Evolutionary conservation across 2,113 vertebrate species (phyloP).

Genomic region (Pristiophorus japonicus): DNA sequence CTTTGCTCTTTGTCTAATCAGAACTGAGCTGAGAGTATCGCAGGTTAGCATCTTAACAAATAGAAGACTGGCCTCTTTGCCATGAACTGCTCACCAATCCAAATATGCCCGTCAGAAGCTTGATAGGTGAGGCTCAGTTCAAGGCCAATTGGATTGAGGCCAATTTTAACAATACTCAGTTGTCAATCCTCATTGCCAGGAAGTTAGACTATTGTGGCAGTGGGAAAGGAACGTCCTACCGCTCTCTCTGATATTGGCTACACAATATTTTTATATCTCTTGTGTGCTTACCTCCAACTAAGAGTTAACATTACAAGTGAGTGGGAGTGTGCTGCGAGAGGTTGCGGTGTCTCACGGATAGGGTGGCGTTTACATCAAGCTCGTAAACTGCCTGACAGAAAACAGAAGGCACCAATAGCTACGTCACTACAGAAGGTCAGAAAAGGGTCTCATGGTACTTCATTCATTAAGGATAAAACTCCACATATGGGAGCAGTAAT

Average conservation of each 20-base stretch:
- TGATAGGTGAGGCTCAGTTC: background rate
- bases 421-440: background rate
- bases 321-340: background rate
- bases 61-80: background rate
- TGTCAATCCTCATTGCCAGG: background rate
- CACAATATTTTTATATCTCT: background rate
- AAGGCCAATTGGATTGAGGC: too few relatives aligned
- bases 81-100: background rate
- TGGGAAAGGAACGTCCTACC: background rate
- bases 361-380: background rate
- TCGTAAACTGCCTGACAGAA: background rate
- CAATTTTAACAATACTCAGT: background rate
- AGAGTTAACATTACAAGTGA: background rate
- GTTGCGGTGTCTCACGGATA: background rate
- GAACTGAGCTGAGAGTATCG: background rate
- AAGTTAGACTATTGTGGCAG: background rate
- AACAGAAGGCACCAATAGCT: background rate
- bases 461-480: background rate
- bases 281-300: too few relatives aligned
- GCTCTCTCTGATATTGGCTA: background rate
- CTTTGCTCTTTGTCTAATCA: background rate
- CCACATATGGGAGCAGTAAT: background rate
- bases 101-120: background rate
- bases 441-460: background rate
- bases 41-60: background rate